Base-by-base conservation (phyloP, 2,113 vertebrate genomes). In the Camelus dromedarius region DNA sequence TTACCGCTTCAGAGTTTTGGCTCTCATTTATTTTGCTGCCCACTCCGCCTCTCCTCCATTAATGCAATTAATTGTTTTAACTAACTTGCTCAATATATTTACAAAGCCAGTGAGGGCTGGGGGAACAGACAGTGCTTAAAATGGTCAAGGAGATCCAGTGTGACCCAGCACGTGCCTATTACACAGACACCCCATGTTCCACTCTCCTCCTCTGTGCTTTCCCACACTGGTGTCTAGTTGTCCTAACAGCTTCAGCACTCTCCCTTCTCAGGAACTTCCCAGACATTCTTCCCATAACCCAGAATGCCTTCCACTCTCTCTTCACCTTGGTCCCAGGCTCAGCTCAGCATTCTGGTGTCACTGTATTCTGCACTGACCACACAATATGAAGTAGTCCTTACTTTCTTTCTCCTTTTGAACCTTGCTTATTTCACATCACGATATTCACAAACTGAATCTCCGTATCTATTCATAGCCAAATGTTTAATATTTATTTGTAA, bases 241-340 rank as follows among this genome's bases (percentile, higher is more conserved):
- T 60, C 54, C 5, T 35, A 50, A 38, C 5, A 72, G 15, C 5
- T 26, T 32, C 42, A 69, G 9, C 10, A 8, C 4, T 46, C 70
- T 52, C 14, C 22, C 30, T 9, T 8, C 22, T 54, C 48, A 64
- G 28, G 13, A 85, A 46, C 52, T 48, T 66, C 22, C 58, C 7
- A 1, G 30, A 11, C 9, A 52, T 73, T 62, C 22, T 28, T 19
- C 35, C 16, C 12, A 60, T n/a, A 26, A 35, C 10, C 10, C 26
- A 35, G 22, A 13, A 66, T 10, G 1, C 0, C 6, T 9, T 28
- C 15, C 8, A 6, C 6, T 58, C 26, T 24, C 11, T 32, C 42
- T 38, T 60, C 24, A 2, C 9, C 5, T 54, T 77, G 4, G 13
- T 14, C 4, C 0, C 3, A 8, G 13, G 24, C 28, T 87, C 32